phyloP scores from a whole-genome alignment of 1,140 invertebrate genomes.

The Aphelinus certus region DNA sequence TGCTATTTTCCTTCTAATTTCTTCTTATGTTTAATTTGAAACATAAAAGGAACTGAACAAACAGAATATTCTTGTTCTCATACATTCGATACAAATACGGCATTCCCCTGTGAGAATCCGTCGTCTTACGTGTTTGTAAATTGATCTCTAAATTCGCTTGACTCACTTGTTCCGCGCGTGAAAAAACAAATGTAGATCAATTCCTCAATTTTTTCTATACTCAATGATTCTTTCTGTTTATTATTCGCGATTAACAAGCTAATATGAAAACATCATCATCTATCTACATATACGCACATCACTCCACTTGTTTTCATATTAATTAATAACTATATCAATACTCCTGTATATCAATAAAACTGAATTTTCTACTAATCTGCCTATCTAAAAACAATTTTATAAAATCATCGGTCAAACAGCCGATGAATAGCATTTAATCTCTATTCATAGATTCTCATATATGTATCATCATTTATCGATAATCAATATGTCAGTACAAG shows the following conservation, averaged over 20 bases:
- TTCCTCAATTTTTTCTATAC: not conserved
- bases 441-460: no score
- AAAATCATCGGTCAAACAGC: not conserved
- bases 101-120: constrained; percentile 11
- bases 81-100: constrained; percentile 11
- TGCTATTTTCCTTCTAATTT: not conserved
- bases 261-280: constrained; percentile 10
- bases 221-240: not conserved
- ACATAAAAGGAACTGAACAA: not conserved
- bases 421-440: not conserved
- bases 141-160: constrained; percentile 23
- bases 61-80: not conserved
- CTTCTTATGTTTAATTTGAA: not conserved
- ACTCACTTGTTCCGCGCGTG: not conserved
- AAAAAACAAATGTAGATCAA: constrained; percentile 7
- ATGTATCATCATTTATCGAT: not conserved
- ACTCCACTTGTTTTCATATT: constrained; percentile 24
- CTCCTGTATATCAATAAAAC: constrained; percentile 39
- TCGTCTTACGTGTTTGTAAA: constrained; percentile 14
- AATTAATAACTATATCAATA: constrained; percentile 36
- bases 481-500: constrained; percentile 16
- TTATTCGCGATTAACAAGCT: constrained; percentile 12
- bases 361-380: constrained; percentile 8
- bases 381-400: constrained; percentile 27
- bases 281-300: constrained; percentile 42